phyloP scores from a whole-genome alignment of 2,888 invertebrate species.

The Aspidiotus destructor region DNA sequence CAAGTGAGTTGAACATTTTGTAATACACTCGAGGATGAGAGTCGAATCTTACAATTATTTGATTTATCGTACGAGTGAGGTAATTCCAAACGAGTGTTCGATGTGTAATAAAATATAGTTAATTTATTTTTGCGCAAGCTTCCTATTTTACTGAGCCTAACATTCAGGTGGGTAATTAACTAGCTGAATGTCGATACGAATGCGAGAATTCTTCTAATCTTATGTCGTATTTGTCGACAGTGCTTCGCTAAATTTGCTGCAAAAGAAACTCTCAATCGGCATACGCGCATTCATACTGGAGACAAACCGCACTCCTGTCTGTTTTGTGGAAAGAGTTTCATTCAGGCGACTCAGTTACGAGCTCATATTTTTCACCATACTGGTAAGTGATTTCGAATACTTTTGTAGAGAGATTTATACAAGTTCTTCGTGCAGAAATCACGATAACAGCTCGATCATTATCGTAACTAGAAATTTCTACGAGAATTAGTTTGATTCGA shows the following conservation, averaged over 20 bases:
- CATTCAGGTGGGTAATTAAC: conserved; percentile 16
- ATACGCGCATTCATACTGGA: conserved; percentile 57
- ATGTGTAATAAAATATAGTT: no score
- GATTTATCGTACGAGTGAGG: no score
- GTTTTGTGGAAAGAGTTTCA: conserved; percentile 68
- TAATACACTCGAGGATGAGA: not conserved
- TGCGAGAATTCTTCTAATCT: no score
- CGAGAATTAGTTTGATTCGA: no score
- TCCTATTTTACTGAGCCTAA: conserved; percentile 6
- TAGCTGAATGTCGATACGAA: no score
- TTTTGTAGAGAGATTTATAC: no score
- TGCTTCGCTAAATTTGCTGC: conserved; percentile 69
- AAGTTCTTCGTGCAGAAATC: no score
- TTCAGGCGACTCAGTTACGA: conserved; percentile 68
- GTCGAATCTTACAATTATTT: no score
- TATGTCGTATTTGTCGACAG: conserved; percentile 42
- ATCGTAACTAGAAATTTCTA: no score
- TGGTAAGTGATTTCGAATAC: conserved; percentile 39
- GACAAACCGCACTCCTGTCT: conserved; percentile 50
- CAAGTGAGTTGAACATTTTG: conserved; percentile 46
- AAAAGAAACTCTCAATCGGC: conserved; percentile 70
- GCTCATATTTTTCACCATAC: conserved; percentile 69
- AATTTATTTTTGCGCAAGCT: conserved; percentile 19
- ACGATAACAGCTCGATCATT: no score
- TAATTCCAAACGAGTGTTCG: no score